These are phyloP conservation scores for Danio kyathit DNA, from an alignment of 2,797 vertebrate species.

Conservation along the genomic window DNA sequence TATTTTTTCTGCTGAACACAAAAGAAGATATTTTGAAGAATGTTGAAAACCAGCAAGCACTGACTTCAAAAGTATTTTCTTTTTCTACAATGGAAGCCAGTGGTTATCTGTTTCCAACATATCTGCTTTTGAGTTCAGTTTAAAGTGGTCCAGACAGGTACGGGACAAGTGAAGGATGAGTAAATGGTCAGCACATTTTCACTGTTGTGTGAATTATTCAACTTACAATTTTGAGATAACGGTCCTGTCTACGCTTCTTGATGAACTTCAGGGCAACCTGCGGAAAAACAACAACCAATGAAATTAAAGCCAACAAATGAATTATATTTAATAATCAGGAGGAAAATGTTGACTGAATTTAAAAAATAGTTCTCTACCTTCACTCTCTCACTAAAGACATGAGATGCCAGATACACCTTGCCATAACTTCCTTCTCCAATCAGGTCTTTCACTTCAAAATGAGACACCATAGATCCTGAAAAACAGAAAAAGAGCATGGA, in stretches of 20 bases:
- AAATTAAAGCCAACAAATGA: background rate
- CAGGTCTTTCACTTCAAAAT: background rate
- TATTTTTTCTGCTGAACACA: no score
- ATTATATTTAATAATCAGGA: background rate
- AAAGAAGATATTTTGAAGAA: no score
- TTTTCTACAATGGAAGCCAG: no score
- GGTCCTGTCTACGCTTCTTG: background rate
- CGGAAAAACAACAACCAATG: background rate
- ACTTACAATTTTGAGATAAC: slow-evolving; percentile 3
- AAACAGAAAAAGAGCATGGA: background rate
- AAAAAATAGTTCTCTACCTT: background rate
- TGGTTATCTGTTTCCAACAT: no score
- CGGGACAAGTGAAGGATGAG: no score
- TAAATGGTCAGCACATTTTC: no score
- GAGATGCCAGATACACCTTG: background rate
- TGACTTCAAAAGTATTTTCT: background rate
- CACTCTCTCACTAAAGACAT: background rate
- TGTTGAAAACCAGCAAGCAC: no score
- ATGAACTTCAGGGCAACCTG: slow-evolving; percentile 7
- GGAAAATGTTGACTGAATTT: background rate
- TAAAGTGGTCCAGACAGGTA: no score
- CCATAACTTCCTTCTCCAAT: background rate
- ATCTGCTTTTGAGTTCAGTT: no score
- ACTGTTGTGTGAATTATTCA: background rate
- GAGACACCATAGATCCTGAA: background rate